phyloP scores from a whole-genome alignment of 2,888 invertebrate species.

The Aleiodes leptofemur region DNA sequence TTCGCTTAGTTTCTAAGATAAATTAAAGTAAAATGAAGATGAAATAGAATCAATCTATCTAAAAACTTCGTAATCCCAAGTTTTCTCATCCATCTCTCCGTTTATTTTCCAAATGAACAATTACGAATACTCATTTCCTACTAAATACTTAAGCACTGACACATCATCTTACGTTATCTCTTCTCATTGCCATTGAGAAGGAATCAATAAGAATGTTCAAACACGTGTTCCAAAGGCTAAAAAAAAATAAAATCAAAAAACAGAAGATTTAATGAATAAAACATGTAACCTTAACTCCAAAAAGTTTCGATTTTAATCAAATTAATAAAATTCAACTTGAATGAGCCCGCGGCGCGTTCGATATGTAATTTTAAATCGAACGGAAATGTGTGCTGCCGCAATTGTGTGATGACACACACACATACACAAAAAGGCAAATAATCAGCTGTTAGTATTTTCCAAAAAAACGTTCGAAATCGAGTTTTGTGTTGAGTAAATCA shows the following conservation, averaged over 20 bases:
- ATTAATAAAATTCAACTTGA: background rate
- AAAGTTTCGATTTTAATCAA: background rate
- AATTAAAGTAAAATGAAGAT: too few species aligned
- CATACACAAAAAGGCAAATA: background rate
- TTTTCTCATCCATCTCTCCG: background rate
- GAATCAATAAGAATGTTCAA: background rate
- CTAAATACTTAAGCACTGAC: background rate
- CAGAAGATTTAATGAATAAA: conserved; percentile 9
- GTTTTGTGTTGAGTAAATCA: too few species aligned
- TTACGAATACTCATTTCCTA: background rate
- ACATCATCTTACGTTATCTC: background rate
- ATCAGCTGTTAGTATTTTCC: conserved; percentile 10
- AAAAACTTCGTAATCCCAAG: too few species aligned
- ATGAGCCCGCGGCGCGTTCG: too few species aligned
- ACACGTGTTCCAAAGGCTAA: background rate
- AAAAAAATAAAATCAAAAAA: background rate
- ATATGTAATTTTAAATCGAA: too few species aligned
- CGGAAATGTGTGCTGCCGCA: too few species aligned
- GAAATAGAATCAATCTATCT: too few species aligned
- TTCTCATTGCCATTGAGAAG: background rate
- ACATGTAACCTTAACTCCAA: conserved; percentile 1
- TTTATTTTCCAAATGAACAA: background rate
- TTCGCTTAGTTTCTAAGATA: too few species aligned
- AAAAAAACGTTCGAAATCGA: background rate
- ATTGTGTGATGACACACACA: too few species aligned